These are phyloP conservation scores for Prochilodus magdalenae DNA, from an alignment of 2,113 vertebrate genomes.

Conservation along the genomic window DNA sequence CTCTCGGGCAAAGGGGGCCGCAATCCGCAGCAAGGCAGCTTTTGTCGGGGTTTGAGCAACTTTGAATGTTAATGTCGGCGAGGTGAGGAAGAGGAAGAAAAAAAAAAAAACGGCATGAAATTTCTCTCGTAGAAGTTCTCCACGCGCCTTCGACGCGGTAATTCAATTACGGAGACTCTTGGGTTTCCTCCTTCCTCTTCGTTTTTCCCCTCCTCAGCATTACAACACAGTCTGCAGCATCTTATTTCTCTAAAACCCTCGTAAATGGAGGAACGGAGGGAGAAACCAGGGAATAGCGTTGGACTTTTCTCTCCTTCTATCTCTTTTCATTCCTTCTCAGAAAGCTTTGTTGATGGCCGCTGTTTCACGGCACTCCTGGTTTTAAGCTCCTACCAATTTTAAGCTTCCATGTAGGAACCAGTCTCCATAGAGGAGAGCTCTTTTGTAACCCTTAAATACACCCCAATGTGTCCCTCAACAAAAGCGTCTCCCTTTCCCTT, in stretches of 20 bases:
- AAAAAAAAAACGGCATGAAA: constrained; percentile 52
- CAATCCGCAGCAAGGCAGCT: constrained; percentile 33
- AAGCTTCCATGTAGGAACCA: constrained; percentile 78
- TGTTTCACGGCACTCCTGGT: constrained; percentile 68
- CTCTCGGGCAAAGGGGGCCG: constrained; percentile 32
- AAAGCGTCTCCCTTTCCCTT: constrained; percentile 68
- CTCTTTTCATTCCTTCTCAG: constrained; percentile 41
- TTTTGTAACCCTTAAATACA: constrained; percentile 81
- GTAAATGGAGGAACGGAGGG: constrained; percentile 29
- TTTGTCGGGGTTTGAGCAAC: constrained; percentile 39
- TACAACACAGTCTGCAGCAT: constrained; percentile 7
- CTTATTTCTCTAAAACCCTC: constrained; percentile 39
- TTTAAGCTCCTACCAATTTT: constrained; percentile 65
- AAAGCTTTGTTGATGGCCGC: constrained; percentile 67
- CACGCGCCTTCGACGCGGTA: constrained; percentile 57
- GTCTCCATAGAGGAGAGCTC: constrained; percentile 71
- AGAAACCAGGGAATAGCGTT: constrained; percentile 34
- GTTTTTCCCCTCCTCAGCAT: constrained; percentile 10
- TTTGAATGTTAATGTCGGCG: constrained; percentile 35
- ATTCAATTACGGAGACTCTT: constrained; percentile 56
- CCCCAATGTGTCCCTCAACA: constrained; percentile 79
- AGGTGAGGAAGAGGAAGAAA: constrained; percentile 1
- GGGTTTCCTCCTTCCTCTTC: constrained; percentile 32
- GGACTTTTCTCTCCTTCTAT: constrained; percentile 16
- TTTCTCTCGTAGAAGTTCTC: constrained; percentile 55